Evolutionary conservation across 1,140 invertebrate genomes (phyloP).

Genomic region (Anoplophora glabripennis): DNA sequence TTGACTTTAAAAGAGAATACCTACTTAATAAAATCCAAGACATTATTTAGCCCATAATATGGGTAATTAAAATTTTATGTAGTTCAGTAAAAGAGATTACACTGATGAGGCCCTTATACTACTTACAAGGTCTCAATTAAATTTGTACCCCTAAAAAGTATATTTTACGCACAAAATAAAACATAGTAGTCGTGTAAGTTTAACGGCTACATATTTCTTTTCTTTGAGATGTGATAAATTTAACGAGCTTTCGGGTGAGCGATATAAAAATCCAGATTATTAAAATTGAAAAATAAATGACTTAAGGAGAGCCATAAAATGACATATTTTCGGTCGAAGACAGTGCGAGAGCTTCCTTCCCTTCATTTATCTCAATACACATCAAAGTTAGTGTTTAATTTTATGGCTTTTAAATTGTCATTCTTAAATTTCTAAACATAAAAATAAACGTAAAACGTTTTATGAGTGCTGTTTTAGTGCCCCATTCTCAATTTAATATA

Average conservation of each 20-base stretch:
- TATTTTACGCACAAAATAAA: conserved; percentile 3
- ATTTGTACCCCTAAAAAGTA: neutral
- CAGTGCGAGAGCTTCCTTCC: conserved; percentile 8
- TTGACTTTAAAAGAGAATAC: no score
- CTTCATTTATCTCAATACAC: conserved; percentile 24
- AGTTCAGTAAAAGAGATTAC: no score
- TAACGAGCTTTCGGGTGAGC: neutral
- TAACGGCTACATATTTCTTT: conserved; percentile 5
- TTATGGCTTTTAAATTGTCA: conserved; percentile 29
- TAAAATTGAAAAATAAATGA: conserved; percentile 14
- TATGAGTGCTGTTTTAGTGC: conserved; percentile 26
- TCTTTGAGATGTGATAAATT: conserved; percentile 3
- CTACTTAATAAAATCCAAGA: no score
- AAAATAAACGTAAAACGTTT: conserved; percentile 33
- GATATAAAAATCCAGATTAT: conserved; percentile 8
- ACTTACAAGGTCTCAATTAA: no score
- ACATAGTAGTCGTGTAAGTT: conserved; percentile 5
- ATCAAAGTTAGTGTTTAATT: conserved; percentile 27
- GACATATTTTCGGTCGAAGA: conserved; percentile 10
- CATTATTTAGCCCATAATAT: no score
- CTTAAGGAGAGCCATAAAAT: neutral
- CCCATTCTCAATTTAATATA: conserved; percentile 25
- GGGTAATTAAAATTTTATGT: no score
- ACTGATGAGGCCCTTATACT: no score
- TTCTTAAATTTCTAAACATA: conserved; percentile 28